Evolutionary conservation across 37 sponge, comb jelly and placozoan genomes (phyloP).

Genomic region (Crambe crambe): DNA sequence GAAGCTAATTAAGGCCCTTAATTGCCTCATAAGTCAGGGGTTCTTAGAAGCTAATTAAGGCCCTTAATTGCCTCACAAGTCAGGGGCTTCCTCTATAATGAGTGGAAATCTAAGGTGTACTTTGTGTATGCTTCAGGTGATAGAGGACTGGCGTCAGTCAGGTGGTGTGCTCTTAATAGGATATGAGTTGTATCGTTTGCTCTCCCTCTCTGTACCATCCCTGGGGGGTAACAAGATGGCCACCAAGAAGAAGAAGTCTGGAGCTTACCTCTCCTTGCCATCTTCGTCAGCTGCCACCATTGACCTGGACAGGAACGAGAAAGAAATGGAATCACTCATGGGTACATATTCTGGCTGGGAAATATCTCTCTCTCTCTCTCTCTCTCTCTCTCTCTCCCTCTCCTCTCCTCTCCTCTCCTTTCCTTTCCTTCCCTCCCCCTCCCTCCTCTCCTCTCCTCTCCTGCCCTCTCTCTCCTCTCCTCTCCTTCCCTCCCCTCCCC

Average conservation of each 20-base stretch:
- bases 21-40: too few relatives aligned
- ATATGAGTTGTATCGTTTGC: constrained; percentile 90
- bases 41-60: too few relatives aligned
- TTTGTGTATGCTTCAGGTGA: constrained; percentile 10
- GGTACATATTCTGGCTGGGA: constrained; percentile 24
- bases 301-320: constrained; percentile 84
- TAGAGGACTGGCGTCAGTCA: constrained; percentile 54
- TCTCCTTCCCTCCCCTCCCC: too few relatives aligned
- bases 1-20: too few relatives aligned
- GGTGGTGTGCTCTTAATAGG: constrained; percentile 97
- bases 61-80: too few relatives aligned
- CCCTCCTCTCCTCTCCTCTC: too few relatives aligned
- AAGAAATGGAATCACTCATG: constrained; percentile 74
- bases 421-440: too few relatives aligned
- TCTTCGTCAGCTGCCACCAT: constrained; percentile 26
- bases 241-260: constrained; percentile 64
- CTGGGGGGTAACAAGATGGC: constrained; percentile 88
- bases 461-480: too few relatives aligned
- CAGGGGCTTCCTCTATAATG: too few relatives aligned
- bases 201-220: constrained; percentile 80
- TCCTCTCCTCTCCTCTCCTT: too few relatives aligned
- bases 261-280: neutral
- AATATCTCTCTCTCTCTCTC: neutral
- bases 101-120: too few relatives aligned
- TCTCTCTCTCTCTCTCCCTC: too few relatives aligned